Evolutionary conservation across 2,888 invertebrate genomes (phyloP).

Genomic region (Drosophila tripunctata): DNA sequence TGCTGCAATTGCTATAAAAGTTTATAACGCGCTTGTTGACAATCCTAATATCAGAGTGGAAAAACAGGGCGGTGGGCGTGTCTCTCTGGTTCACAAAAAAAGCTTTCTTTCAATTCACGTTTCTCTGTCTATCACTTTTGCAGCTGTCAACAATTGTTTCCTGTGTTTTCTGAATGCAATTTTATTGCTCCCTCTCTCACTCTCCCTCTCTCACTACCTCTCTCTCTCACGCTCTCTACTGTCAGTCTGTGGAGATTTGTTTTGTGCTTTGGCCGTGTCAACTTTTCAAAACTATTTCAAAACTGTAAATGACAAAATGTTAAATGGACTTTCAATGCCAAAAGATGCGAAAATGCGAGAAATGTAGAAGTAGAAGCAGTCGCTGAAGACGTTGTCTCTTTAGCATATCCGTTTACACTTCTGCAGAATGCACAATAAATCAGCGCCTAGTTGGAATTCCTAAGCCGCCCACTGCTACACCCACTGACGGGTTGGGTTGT

Average conservation of each 20-base stretch:
- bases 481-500: too few species aligned
- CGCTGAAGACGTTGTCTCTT: constrained; percentile 22
- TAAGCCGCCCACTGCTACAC: not conserved
- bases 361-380: constrained; percentile 9
- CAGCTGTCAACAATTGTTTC: constrained; percentile 74
- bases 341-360: constrained; percentile 38
- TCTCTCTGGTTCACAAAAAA: not conserved
- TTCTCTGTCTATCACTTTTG: not conserved
- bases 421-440: constrained; percentile 70
- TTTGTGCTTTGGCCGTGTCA: constrained; percentile 66
- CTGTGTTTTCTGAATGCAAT: constrained; percentile 58
- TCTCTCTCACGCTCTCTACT: not conserved
- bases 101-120: constrained; percentile 12
- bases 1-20: constrained; percentile 78
- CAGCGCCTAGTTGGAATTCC: constrained; percentile 70
- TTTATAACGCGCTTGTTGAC: constrained; percentile 82
- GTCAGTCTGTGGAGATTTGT: constrained; percentile 54
- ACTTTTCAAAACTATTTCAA: constrained; percentile 81
- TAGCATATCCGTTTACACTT: constrained; percentile 77
- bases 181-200: constrained; percentile 49
- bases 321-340: constrained; percentile 81
- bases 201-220: not conserved
- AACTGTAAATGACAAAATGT: constrained; percentile 83
- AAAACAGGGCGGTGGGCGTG: constrained; percentile 24
- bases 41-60: constrained; percentile 72